phyloP scores from a whole-genome alignment of 2,113 vertebrate species.

The Myodes glareolus region DNA sequence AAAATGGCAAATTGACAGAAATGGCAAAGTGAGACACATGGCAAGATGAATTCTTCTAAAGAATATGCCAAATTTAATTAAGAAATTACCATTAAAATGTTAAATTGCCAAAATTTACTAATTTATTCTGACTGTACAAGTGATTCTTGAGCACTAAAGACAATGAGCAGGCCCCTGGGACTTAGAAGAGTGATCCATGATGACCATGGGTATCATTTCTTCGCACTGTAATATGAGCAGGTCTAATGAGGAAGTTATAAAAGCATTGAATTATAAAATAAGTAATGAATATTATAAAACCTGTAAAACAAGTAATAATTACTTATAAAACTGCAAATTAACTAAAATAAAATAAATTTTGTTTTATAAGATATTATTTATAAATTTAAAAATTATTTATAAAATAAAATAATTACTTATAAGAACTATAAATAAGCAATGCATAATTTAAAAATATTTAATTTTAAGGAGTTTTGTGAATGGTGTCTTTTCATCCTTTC shows the following conservation, averaged over 20 bases:
- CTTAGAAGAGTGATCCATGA: background rate
- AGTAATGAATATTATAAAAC: background rate
- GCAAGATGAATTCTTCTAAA: conserved; percentile 52
- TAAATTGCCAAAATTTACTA: conserved; percentile 51
- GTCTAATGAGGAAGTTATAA: background rate
- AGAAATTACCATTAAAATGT: conserved; percentile 67
- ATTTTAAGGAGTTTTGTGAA: background rate
- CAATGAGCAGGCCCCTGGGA: conserved; percentile 19
- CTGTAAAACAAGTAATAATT: too few relatives aligned
- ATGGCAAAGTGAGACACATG: conserved; percentile 52
- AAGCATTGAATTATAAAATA: background rate
- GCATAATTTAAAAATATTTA: background rate
- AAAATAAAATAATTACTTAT: too few relatives aligned
- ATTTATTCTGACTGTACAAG: background rate
- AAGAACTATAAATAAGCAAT: background rate
- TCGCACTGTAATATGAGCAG: background rate
- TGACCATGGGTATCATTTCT: background rate
- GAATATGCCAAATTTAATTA: conserved; percentile 54
- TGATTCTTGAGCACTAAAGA: background rate
- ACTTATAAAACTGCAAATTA: too few relatives aligned
- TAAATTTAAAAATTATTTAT: too few relatives aligned
- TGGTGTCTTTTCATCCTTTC: background rate
- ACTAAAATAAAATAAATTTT: too few relatives aligned
- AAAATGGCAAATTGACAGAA: background rate
- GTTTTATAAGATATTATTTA: too few relatives aligned